These are phyloP conservation scores for Heliconius erato DNA, from an alignment of 2,888 invertebrate genomes.

Conservation along the genomic window DNA sequence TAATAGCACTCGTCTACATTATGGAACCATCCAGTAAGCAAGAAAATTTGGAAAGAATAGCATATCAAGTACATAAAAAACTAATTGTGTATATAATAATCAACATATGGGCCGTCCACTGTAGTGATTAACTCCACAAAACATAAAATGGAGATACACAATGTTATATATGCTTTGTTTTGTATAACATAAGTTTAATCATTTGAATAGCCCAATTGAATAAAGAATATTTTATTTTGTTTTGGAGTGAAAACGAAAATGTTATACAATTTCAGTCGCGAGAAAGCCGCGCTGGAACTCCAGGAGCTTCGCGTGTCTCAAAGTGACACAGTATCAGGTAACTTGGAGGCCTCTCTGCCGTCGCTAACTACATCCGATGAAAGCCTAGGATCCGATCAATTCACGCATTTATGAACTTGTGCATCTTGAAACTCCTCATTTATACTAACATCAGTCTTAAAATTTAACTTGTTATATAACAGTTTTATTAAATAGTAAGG, in stretches of 20 bases:
- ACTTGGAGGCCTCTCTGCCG: conserved; percentile 81
- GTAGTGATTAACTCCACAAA: too few relatives aligned
- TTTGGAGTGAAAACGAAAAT: neutral
- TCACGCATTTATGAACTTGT: conserved; percentile 70
- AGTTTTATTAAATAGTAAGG: neutral
- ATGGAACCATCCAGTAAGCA: too few relatives aligned
- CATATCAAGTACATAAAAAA: too few relatives aligned
- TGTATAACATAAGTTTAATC: neutral
- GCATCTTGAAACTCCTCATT: neutral
- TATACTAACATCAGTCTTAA: neutral
- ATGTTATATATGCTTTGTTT: neutral
- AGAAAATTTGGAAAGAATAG: too few relatives aligned
- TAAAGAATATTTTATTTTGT: neutral
- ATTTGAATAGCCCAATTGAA: neutral
- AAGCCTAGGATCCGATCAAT: conserved; percentile 74
- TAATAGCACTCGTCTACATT: too few relatives aligned
- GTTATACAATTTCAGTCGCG: conserved; percentile 76
- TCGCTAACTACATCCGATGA: conserved; percentile 81
- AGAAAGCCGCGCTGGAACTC: conserved; percentile 85
- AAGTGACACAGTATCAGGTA: conserved; percentile 87
- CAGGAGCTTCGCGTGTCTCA: conserved; percentile 82
- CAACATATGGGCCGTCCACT: too few relatives aligned
- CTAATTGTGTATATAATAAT: too few relatives aligned
- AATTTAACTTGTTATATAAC: neutral
- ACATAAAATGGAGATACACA: neutral